phyloP scores from a whole-genome alignment of 2,113 vertebrate genomes.

The Okapia johnstoni region DNA sequence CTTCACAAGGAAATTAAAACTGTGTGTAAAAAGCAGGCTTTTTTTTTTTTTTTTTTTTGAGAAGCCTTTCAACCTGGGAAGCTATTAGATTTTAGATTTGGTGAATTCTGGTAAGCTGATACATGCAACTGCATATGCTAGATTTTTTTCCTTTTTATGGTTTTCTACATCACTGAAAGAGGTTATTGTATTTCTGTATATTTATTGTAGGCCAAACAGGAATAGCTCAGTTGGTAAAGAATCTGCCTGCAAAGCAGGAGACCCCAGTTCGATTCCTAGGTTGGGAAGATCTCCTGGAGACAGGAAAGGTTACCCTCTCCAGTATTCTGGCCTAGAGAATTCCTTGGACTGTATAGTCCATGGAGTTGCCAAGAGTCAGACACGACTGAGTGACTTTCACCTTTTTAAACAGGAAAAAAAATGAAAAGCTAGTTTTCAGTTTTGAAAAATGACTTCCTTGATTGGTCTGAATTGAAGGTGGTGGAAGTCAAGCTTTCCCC shows the following conservation, averaged over 20 bases:
- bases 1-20: neutral
- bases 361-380: neutral
- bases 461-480: neutral
- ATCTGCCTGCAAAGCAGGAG: neutral
- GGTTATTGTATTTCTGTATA: neutral
- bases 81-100: neutral
- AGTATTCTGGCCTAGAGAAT: neutral
- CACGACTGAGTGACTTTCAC: neutral
- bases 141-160: neutral
- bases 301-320: neutral
- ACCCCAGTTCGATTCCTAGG: neutral
- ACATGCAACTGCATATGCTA: neutral
- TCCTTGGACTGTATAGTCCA: neutral
- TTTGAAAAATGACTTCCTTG: neutral
- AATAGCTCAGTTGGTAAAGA: neutral
- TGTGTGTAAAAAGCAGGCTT: neutral
- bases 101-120: neutral
- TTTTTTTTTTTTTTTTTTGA: neutral
- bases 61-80: neutral
- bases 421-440: neutral
- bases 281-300: neutral
- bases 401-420: neutral
- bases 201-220: neutral
- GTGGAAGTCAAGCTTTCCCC: neutral
- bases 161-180: neutral